Percentiles rank a stretch among this genome's conserved stretches.
Conservation (phyloP, 2,113 vertebrate genomes). For the Anarhynchus alexandrinus region DNA sequence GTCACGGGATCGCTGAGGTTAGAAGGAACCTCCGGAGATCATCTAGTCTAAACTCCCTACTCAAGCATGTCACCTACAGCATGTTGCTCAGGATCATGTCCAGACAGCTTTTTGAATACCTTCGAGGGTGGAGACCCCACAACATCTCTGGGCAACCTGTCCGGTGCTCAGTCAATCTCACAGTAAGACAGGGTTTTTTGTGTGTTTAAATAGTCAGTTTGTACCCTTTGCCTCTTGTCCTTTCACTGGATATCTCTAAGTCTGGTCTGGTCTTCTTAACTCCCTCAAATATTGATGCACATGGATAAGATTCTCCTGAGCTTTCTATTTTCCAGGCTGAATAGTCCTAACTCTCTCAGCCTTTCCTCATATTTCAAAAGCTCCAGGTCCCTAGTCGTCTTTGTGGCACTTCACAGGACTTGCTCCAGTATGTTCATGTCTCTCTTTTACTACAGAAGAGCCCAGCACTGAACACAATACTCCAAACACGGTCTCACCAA, state of each 20-base stretch:
- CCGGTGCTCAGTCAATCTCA: neutral
- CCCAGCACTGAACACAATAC: neutral
- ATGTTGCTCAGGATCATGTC: neutral
- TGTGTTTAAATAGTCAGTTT: neutral
- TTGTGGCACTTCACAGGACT: neutral
- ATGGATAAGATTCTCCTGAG: neutral
- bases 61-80: neutral
- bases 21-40: neutral
- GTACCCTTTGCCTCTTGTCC: neutral
- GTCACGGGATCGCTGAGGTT: neutral
- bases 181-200: neutral
- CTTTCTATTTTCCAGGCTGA: neutral
- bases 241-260: neutral
- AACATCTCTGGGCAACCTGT: neutral
- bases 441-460: neutral
- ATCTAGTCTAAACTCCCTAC: neutral
- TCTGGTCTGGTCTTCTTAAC: neutral
- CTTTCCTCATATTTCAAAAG: neutral
- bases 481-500: too few species aligned
- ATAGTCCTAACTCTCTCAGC: neutral
- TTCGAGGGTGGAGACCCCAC: neutral
- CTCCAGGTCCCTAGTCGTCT: neutral
- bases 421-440: neutral
- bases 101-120: neutral
- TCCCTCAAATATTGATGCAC: neutral